phyloP scores from a whole-genome alignment of 2,888 invertebrate species.

The Leptura quadrifasciata region DNA sequence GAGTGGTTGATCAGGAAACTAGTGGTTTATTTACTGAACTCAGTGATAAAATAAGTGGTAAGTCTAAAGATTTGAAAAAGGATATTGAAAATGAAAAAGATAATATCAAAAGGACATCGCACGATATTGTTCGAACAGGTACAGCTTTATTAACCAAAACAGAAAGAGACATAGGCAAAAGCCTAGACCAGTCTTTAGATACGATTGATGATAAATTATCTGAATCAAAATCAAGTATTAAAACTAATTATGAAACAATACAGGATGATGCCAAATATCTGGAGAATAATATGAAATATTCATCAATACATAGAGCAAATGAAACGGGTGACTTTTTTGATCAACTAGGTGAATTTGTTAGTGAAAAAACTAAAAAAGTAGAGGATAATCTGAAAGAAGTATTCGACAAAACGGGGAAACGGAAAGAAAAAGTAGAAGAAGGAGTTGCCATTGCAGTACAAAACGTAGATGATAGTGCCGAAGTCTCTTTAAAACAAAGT shows the following conservation, averaged over 20 bases:
- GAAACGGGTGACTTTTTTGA: conserved; percentile 10
- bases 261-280: background rate
- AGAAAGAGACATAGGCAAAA: background rate
- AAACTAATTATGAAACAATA: background rate
- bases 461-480: conserved; percentile 51
- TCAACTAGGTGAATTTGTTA: conserved; percentile 48
- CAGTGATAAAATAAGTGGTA: conserved; percentile 52
- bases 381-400: conserved; percentile 42
- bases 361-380: conserved; percentile 50
- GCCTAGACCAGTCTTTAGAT: background rate
- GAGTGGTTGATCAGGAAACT: conserved; percentile 35
- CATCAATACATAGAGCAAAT: conserved; percentile 40
- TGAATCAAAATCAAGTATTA: background rate
- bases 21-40: conserved; percentile 55
- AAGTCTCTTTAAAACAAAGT: conserved; percentile 17
- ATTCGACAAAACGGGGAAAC: conserved; percentile 3
- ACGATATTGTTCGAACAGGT: background rate
- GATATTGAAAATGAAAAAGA: conserved; percentile 35
- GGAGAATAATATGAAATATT: background rate
- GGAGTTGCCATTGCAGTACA: conserved; percentile 49
- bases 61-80: conserved; percentile 51
- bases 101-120: background rate
- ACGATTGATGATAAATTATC: background rate
- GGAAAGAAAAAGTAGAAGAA: conserved; percentile 14
- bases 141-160: background rate